Evolutionary conservation across 2,113 vertebrate species (phyloP), one percentile per base, ranked within the genome.

Genomic region (Mus musculus): DNA sequence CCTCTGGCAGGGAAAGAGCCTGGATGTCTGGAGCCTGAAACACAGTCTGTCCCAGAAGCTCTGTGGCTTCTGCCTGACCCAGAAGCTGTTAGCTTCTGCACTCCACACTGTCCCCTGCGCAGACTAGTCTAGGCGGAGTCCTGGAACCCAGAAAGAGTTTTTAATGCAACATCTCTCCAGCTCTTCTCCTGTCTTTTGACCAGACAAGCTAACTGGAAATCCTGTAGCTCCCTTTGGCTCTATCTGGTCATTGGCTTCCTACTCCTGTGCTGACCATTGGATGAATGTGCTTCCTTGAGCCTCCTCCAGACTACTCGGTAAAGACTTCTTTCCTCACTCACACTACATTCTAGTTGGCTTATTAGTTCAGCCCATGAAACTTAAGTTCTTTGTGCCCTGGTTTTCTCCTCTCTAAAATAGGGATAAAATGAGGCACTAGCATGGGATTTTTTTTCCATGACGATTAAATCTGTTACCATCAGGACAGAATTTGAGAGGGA

Each of bases 371-470:
- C 26, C 14, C 17, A 5, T 52, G 14, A 56, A 81, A 26, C 61
- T 36, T 28, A 90, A 65, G 69, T 22, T 88, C 86, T 56, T 63
- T 7, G 4, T 33, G n/a, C 1, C 13, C 89, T 61, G 4, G 7
- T 84, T 63, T 82, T 33, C 52, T 88, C 36, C 63, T 85, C 61
- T 84, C 76, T 82, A 63, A 94, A 95, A 59, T 71, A 73, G 30
- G 14, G 20, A 67, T 17, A 26, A 59, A 49, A 42, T 85, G 77
- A 54, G 65, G 12, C 88, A 36, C 67, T 5, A 46, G n/a, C 36
- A 89, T 14, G 42, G 63, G 12, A 13, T 71, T 85, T 69, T 69
- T 49, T 49, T 49, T 42, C 42, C 13, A 56, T 59, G 91, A 90
- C 20, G 24, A 88, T 81, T 46, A 24, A 71, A 61, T 87, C 69